phyloP scores from a whole-genome alignment of 2,888 invertebrate genomes.

The Sarcophaga carnaria region DNA sequence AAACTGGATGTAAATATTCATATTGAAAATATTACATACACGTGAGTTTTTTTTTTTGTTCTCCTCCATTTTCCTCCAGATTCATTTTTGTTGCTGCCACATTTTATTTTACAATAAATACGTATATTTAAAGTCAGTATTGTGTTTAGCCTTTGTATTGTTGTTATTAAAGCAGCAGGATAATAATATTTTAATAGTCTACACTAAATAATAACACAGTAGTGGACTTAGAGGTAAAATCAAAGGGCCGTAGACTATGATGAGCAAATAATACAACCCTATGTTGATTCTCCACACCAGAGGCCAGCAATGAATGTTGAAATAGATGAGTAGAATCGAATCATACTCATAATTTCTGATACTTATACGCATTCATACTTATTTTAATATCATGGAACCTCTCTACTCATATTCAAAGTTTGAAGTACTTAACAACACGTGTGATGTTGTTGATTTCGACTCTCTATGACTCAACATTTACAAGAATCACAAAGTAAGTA shows the following conservation, averaged over 20 bases:
- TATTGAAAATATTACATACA: slow-evolving; percentile 30
- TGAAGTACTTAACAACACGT: too few species aligned
- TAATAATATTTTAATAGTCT: slow-evolving; percentile 52
- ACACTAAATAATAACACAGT: not conserved
- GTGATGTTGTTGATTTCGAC: too few species aligned
- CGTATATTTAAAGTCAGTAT: slow-evolving; percentile 6
- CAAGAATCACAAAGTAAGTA: too few species aligned
- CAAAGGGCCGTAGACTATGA: not conserved
- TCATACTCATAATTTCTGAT: too few species aligned
- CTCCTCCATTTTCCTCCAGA: not conserved
- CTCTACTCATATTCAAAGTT: too few species aligned
- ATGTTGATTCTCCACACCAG: too few species aligned
- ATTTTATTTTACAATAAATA: slow-evolving; percentile 38
- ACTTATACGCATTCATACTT: too few species aligned
- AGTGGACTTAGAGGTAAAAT: not conserved
- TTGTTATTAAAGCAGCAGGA: slow-evolving; percentile 58
- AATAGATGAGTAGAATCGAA: too few species aligned
- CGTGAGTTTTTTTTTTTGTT: not conserved
- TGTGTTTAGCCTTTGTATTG: slow-evolving; percentile 14
- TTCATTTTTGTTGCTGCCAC: slow-evolving; percentile 38
- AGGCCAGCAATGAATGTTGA: too few species aligned
- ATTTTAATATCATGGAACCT: too few species aligned
- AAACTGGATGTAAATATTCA: slow-evolving; percentile 61
- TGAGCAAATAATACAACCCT: too few species aligned
- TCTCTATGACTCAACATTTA: too few species aligned